phyloP scores from a whole-genome alignment of 2,888 invertebrate genomes.

The Podabrus alpinus region DNA sequence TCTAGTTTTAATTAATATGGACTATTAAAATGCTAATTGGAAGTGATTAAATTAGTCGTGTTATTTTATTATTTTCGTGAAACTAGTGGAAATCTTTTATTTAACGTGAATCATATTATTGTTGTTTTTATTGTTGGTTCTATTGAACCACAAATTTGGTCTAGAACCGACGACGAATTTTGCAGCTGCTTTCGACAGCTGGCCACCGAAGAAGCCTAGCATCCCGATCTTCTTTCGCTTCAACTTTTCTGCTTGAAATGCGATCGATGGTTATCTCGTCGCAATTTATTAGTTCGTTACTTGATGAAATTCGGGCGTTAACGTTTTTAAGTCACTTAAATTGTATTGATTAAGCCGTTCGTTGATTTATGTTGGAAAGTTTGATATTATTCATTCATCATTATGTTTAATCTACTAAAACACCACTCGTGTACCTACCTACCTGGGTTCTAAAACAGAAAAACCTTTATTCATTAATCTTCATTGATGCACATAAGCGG shows the following conservation, averaged over 20 bases:
- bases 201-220: constrained; percentile 36
- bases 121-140: background rate
- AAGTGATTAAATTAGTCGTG: background rate
- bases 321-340: constrained; percentile 6
- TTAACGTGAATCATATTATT: background rate
- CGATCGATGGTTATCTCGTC: constrained; percentile 32
- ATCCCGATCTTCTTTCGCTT: constrained; percentile 36
- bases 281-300: constrained; percentile 25
- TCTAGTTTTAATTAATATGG: background rate
- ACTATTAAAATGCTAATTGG: background rate
- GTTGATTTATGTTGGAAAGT: background rate
- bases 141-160: background rate
- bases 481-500: constrained; percentile 10
- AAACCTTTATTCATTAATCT: constrained; percentile 21
- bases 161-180: background rate
- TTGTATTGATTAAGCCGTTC: background rate
- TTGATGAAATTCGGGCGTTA: background rate
- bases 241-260: constrained; percentile 36
- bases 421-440: background rate
- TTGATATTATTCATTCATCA: constrained; percentile 2
- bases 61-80: background rate
- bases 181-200: constrained; percentile 39
- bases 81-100: background rate
- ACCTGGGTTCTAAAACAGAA: background rate
- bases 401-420: constrained; percentile 3